Conservation (phyloP, 2,113 vertebrate species). For the Chionis minor region DNA sequence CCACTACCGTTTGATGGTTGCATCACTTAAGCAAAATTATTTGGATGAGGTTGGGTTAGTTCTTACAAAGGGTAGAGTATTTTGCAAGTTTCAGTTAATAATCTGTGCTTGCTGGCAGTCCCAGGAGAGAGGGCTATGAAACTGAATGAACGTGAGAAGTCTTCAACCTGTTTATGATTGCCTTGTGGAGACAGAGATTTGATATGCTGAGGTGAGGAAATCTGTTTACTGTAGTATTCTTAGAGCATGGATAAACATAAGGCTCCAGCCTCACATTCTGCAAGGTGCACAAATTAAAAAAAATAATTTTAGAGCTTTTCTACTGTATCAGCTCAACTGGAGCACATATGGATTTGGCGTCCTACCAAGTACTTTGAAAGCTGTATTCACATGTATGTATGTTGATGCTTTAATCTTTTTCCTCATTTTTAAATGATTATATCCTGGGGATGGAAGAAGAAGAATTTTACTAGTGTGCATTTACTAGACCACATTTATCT, state of each 20-base stretch:
- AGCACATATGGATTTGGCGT: not conserved
- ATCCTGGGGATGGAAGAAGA: not conserved
- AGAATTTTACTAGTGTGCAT: not conserved
- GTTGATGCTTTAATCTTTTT: not conserved
- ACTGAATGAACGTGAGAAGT: not conserved
- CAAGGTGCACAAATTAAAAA: not conserved
- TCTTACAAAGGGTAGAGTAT: not conserved
- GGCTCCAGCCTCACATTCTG: not conserved
- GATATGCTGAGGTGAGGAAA: not conserved
- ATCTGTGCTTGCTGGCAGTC: not conserved
- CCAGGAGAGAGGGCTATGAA: not conserved
- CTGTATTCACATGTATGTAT: not conserved
- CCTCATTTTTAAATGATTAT: not conserved
- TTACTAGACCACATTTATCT: constrained; percentile 5
- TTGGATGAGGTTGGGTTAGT: not conserved
- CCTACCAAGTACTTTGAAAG: not conserved
- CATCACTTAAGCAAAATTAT: not conserved
- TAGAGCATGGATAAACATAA: not conserved
- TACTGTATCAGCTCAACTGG: not conserved
- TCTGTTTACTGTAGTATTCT: not conserved
- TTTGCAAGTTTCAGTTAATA: not conserved
- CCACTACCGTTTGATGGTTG: not conserved
- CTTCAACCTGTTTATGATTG: not conserved
- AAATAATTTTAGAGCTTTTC: not conserved
- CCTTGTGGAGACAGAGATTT: not conserved